phyloP scores from a whole-genome alignment of 2,113 vertebrate species.

The Semnopithecus entellus region DNA sequence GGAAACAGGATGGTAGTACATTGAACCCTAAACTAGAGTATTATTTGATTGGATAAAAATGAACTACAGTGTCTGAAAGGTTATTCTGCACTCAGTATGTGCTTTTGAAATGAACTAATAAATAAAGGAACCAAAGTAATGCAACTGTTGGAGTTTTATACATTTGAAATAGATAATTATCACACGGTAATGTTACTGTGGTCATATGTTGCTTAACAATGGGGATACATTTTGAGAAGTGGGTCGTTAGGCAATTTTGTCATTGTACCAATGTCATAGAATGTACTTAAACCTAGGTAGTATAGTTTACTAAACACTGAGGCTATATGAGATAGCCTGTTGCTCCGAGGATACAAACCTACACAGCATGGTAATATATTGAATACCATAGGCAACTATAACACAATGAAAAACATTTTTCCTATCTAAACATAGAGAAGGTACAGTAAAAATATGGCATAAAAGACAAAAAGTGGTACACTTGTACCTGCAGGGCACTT shows the following conservation, averaged over 20 bases:
- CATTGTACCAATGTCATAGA: background rate
- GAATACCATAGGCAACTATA: background rate
- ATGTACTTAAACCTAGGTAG: background rate
- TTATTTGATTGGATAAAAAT: constrained; percentile 43
- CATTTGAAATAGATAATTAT: constrained; percentile 15
- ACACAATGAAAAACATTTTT: background rate
- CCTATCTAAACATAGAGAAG: background rate
- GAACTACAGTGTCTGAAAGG: background rate
- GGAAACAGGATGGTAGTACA: background rate
- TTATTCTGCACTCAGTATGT: background rate
- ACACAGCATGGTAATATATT: too few relatives aligned
- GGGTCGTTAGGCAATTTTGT: background rate
- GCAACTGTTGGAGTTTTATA: background rate
- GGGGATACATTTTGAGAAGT: background rate
- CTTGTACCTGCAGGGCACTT: background rate
- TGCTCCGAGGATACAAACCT: background rate
- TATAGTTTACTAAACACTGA: background rate
- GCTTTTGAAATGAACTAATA: background rate
- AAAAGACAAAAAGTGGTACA: background rate
- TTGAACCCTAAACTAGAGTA: background rate
- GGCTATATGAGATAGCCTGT: background rate
- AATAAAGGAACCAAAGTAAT: background rate
- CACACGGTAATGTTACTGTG: background rate
- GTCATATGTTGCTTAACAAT: background rate
- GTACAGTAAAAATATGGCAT: background rate